Evolutionary conservation across 2,888 invertebrate genomes (phyloP).

Genomic region (Leptinotarsa haldemani): DNA sequence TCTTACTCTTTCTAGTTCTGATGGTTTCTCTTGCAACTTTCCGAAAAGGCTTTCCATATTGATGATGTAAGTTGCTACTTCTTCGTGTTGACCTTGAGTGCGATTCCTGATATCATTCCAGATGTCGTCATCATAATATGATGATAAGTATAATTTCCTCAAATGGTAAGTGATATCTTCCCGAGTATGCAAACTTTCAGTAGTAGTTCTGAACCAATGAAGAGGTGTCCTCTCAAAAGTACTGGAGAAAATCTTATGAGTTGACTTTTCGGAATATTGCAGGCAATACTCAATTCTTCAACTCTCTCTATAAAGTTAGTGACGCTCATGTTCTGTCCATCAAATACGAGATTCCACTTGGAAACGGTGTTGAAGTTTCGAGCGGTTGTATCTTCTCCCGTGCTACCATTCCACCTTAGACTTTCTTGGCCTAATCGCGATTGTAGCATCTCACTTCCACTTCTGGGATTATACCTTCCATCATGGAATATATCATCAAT

Average conservation of each 20-base stretch:
- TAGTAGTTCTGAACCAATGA: constrained; percentile 44
- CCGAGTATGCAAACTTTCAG: constrained; percentile 28
- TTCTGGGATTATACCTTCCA: background rate
- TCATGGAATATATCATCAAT: background rate
- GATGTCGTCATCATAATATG: constrained; percentile 38
- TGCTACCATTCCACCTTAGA: background rate
- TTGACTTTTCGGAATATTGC: constrained; percentile 37
- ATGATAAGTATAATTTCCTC: constrained; percentile 31
- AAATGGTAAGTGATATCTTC: constrained; percentile 24
- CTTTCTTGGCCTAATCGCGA: background rate
- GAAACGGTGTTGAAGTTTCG: constrained; percentile 3
- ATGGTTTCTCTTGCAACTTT: background rate
- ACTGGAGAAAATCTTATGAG: constrained; percentile 41
- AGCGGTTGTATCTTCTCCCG: background rate
- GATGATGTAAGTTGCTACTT: background rate
- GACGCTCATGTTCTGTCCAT: constrained; percentile 7
- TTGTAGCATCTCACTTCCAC: background rate
- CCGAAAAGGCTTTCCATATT: constrained; percentile 1
- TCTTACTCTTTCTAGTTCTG: background rate
- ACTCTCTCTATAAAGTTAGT: constrained; percentile 36
- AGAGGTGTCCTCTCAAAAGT: constrained; percentile 43
- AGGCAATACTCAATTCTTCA: constrained; percentile 42
- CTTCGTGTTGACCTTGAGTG: background rate
- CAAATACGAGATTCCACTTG: constrained; percentile 20
- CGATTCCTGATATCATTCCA: constrained; percentile 27